Base-by-base conservation (phyloP, 2,888 invertebrate species). In the Chironomus riparius region DNA sequence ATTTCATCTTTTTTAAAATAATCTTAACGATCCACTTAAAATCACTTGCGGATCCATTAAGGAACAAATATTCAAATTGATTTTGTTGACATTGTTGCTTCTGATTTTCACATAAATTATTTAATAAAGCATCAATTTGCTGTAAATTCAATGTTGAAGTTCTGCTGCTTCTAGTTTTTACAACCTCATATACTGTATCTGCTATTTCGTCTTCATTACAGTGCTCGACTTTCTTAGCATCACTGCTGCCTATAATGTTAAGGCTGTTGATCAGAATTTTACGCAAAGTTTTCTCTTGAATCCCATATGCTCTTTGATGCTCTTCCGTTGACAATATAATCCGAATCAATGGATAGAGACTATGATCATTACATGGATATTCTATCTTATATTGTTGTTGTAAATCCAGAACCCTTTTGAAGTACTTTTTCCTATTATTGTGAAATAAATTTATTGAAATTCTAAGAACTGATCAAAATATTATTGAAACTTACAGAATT, bases 1-100 rank as follows among this genome's bases (percentile, higher is more conserved):
- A 83, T 81, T 89, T 91, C 82, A 97, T 85, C 77, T 93, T 91
- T 83, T 97, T 97, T 13, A 98, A 84, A 70, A 98, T 88, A 74
- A 97, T 90, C 75, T 96, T 86, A 5, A 96, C 90, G 21, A 97
- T 86, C 97, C 97, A 98, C 85, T 95, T 95, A 78, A 93, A 88
- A 82, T 97, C 94, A 13, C 87, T 81, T 0, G 92, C 89, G 6
- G 90, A 90, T 79, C 91, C 86, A 78, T 87, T 87, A 78, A 88
- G 87, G 47, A 93, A 84, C 69, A 95, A 86, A 70, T 87, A 85
- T 76, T 88, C 86, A 77, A 97, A 86, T 77, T 88, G 87, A 38
- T 88, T 87, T 80, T 90, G 89, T 61, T 88, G 85, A 4, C 6
- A n/a, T 12, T 4, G 0, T 0, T 28, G 1, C 38, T 62, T 73